These are phyloP conservation scores for Tonatia bakeri DNA, from an alignment of 2,113 vertebrate species.

Conservation along the genomic window DNA sequence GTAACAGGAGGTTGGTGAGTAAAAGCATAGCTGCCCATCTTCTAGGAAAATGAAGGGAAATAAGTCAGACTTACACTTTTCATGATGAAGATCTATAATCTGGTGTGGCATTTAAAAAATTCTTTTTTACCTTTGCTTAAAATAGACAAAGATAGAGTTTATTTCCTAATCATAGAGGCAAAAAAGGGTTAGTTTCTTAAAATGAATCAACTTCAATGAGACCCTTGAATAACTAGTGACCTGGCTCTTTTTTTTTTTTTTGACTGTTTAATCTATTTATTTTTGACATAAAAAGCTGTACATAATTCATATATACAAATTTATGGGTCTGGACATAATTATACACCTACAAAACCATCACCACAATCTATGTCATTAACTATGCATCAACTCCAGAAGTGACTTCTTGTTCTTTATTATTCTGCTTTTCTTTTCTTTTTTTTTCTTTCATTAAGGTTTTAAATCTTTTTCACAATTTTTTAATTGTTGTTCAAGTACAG, in stretches of 20 bases:
- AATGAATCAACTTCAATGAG: neutral
- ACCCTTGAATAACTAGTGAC: neutral
- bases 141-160: neutral
- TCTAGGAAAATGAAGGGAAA: constrained; percentile 58
- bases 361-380: neutral
- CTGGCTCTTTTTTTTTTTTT: neutral
- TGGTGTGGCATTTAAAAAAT: neutral
- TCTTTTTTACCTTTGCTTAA: neutral
- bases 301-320: neutral
- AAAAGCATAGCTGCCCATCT: constrained; percentile 52
- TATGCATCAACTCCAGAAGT: neutral
- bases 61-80: constrained; percentile 47
- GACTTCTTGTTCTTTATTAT: neutral
- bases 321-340: neutral
- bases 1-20: constrained; percentile 43
- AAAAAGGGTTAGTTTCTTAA: neutral
- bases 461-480: too few relatives aligned
- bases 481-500: too few relatives aligned
- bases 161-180: neutral
- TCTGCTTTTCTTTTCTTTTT: neutral
- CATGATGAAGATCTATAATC: constrained; percentile 31
- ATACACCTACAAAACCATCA: neutral
- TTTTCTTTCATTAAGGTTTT: too few relatives aligned
- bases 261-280: neutral
- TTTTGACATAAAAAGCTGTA: neutral